Conservation (phyloP, 2,113 vertebrate species). For the Lamprotornis superbus region DNA sequence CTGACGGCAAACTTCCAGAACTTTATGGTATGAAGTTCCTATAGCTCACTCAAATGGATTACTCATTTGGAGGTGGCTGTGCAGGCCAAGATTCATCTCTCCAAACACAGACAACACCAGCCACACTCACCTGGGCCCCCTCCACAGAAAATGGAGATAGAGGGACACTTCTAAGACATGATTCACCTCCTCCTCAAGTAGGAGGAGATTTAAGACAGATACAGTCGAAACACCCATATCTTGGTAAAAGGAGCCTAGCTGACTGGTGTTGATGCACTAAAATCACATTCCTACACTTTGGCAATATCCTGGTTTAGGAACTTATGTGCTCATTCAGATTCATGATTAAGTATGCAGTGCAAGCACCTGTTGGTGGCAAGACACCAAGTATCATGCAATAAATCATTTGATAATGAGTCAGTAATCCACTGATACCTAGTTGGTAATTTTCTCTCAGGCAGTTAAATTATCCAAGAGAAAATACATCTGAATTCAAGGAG, state of each 20-base stretch:
- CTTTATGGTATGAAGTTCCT: not conserved
- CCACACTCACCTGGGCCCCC: not conserved
- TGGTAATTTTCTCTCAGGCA: not conserved
- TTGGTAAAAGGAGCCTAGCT: not conserved
- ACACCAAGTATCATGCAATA: not conserved
- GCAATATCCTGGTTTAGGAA: not conserved
- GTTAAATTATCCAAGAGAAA: not conserved
- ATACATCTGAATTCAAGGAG: not conserved
- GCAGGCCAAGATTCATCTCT: not conserved
- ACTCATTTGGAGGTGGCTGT: not conserved
- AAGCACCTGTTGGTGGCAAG: not conserved
- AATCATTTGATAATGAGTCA: not conserved
- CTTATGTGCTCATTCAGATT: not conserved
- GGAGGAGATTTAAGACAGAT: not conserved
- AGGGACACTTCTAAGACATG: not conserved
- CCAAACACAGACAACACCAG: not conserved
- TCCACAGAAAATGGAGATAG: not conserved
- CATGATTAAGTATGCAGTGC: not conserved
- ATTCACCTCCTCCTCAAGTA: not conserved
- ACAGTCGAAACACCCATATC: not conserved
- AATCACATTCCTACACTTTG: not conserved
- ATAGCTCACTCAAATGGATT: not conserved
- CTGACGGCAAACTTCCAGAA: not conserved
- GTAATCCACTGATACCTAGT: not conserved
- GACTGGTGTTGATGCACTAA: not conserved